Evolutionary conservation across 2,797 vertebrate genomes (phyloP), one percentile per base, ranked within the genome.

Genomic region (Cyclura pinguis): DNA sequence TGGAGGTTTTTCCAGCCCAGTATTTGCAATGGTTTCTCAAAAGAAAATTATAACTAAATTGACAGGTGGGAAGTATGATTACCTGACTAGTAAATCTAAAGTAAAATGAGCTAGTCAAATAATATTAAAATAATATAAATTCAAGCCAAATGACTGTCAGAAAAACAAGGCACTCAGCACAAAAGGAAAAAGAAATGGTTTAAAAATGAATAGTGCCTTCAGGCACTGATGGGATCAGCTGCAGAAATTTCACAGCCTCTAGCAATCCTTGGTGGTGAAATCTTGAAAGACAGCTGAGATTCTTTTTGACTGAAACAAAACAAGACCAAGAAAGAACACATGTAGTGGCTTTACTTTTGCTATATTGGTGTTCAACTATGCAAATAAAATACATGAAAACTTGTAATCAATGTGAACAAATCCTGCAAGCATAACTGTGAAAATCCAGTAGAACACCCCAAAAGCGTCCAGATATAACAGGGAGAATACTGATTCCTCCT

Each of bases 221-320:
- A 76, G 52, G 69, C 62, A 72, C 77, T 32, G 12, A 62, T 59
- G 29, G 80, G 27, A 88, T 88, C 87, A 74, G 80, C 80, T 88
- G 80, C 10, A 76, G 69, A 74, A 83, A 88, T 42, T 57, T 59
- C 64, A 88, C 12, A 81, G n/a, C 50, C 14, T 24, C 47, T 18
- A 81, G 64, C 87, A 47, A 55, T 52, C 22, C 42, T 47, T 27
- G 55, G 29, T 83, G 38, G 32, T 52, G 52, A 83, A 84, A 74
- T 73, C 52, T 74, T 88, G 55, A 72, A 83, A 88, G 55, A 59
- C 87, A 88, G 80, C 80, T 83, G 80, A 72, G 64, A 69, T 80
- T 38, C 32, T 9, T 78, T 78, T 78, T 82, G 20, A 64, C 22
- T 64, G 62, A 69, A 32, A 69, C 2, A 32, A 69, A 69, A 13